phyloP scores from a whole-genome alignment of 2,113 vertebrate genomes.

The Chionodraco myersi region DNA sequence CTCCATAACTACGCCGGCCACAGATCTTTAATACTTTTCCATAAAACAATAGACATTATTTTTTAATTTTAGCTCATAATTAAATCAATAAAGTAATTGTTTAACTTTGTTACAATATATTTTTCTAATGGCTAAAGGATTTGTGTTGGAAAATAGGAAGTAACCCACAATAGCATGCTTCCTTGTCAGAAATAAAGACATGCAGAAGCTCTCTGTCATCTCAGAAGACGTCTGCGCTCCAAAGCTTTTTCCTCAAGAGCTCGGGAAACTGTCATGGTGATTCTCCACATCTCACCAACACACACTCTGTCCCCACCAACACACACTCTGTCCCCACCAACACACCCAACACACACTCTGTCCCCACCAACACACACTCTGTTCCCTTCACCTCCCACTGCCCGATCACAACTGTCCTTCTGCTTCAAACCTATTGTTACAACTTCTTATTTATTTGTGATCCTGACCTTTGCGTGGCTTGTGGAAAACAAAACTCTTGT shows the following conservation, averaged over 20 bases:
- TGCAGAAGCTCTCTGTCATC: background rate
- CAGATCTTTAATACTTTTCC: background rate
- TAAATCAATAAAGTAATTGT: too few relatives aligned
- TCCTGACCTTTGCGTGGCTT: slow-evolving; percentile 6
- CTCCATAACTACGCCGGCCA: background rate
- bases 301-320: background rate
- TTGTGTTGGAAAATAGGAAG: too few relatives aligned
- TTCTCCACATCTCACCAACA: background rate
- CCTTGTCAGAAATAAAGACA: background rate
- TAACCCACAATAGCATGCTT: too few relatives aligned
- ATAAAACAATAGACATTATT: too few relatives aligned
- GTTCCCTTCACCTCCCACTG: background rate
- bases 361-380: background rate
- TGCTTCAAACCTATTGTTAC: slow-evolving; percentile 19
- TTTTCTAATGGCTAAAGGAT: too few relatives aligned
- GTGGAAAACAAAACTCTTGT: background rate
- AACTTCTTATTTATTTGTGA: background rate
- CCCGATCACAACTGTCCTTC: background rate
- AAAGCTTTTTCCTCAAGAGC: too few relatives aligned
- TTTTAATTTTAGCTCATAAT: too few relatives aligned
- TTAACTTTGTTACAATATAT: too few relatives aligned
- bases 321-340: background rate
- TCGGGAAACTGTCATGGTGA: background rate
- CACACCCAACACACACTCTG: too few relatives aligned
- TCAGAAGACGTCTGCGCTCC: too few relatives aligned